Evolutionary conservation across 1,140 invertebrate genomes (phyloP), one percentile per base, ranked within the genome.

Genomic region (Drosophila prosaltans): DNA sequence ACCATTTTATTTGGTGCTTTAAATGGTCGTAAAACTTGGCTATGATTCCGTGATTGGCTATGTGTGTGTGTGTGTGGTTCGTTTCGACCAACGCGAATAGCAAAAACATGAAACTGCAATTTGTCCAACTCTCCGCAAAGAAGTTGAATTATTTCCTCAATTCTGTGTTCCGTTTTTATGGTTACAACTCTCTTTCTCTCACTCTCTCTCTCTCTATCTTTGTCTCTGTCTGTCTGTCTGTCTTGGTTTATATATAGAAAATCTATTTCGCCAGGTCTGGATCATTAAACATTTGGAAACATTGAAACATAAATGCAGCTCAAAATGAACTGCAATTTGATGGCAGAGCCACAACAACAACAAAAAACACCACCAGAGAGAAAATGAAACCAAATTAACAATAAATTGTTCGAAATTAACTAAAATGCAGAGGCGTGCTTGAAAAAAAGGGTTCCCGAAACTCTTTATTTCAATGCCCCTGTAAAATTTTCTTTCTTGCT

Each of bases 101-200:
- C 32, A 26, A 51, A 8, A 69, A 81, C 80, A 82, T 71, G 76
- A 80, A 80, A 83, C 72, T 81, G 79, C 74, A 81, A 81, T 81
- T 81, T 81, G 79, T 81, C 70, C 59, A 63, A 81, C 54, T 68
- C 65, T 48, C 65, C 55, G 41, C 32, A 62, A 30, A 61, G 58
- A 65, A 66, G 68, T 67, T 78, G 66, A 68, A 62, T 80, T 76
- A 77, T 80, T 70, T 70, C 69, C 62, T 61, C 59, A 70, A 74
- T 73, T 81, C 71, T 57, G 57, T 62, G 58, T 58, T 72, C 62
- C 78, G 36, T 63, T 67, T 78, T 78, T 78, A 72, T 66, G 51
- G 57, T 24, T 26, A 65, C 74, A 71, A 72, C 45, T 51, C n/a
- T 3, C 21, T 10, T 21, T 1, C 45, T 10, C 45, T 1, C 45